Percentiles rank a stretch among this genome's conserved stretches.
phyloP scores from a whole-genome alignment of 2,113 vertebrate species.

The Phainopepla nitens region DNA sequence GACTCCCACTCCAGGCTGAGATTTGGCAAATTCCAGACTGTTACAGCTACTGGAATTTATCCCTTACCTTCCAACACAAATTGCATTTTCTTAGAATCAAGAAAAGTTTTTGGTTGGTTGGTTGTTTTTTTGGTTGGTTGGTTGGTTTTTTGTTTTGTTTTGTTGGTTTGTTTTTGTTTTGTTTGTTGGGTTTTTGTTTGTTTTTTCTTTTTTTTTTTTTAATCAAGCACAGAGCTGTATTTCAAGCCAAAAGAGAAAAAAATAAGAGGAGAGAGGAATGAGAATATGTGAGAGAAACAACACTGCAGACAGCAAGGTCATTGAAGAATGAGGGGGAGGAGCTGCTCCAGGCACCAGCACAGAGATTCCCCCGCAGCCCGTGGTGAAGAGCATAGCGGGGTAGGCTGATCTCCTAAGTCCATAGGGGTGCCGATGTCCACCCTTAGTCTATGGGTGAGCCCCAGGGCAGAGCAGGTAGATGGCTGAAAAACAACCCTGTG shows the following conservation, averaged over 20 bases:
- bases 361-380: not conserved
- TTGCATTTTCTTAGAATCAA: not conserved
- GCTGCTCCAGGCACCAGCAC: not conserved
- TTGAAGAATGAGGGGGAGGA: not conserved
- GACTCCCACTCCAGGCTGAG: not conserved
- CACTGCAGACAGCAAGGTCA: not conserved
- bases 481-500: not conserved
- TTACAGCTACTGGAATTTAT: not conserved
- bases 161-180: not conserved
- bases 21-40: not conserved
- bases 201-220: not conserved
- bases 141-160: not conserved
- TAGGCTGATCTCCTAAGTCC: too few species aligned
- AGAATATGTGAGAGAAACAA: not conserved
- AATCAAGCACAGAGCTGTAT: not conserved
- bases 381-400: not conserved
- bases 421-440: not conserved
- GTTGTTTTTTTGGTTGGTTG: too few species aligned
- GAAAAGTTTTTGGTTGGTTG: too few species aligned
- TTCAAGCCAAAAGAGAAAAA: not conserved
- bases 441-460: not conserved
- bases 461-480: too few species aligned
- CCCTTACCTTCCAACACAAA: not conserved
- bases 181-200: too few species aligned
- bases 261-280: rapidly evolving